These are phyloP conservation scores for Hippoglossus stenolepis DNA, from an alignment of 2,113 vertebrate species.

Conservation along the genomic window DNA sequence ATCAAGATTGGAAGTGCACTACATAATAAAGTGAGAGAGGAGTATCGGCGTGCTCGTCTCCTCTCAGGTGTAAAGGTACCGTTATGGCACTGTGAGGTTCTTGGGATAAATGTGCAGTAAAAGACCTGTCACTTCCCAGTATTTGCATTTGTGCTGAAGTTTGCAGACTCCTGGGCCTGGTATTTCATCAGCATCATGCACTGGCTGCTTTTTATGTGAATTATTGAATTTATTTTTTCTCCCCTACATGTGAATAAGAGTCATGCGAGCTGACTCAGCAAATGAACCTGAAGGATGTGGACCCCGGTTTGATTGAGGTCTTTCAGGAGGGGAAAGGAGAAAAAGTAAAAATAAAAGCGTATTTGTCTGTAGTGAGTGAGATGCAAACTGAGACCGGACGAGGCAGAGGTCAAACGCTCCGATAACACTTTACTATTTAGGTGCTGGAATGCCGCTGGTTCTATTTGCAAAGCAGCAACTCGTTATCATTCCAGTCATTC, in stretches of 20 bases:
- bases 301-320: slow-evolving; percentile 42
- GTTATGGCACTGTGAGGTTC: background rate
- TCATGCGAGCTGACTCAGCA: slow-evolving; percentile 52
- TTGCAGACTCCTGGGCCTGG: slow-evolving; percentile 47
- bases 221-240: slow-evolving; percentile 45
- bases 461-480: slow-evolving; percentile 42
- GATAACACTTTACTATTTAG: slow-evolving; percentile 42
- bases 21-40: background rate
- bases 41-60: slow-evolving; percentile 4
- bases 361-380: background rate
- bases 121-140: slow-evolving; percentile 36
- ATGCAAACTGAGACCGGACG: slow-evolving; percentile 5
- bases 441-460: slow-evolving; percentile 24
- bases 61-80: slow-evolving; percentile 7
- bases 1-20: slow-evolving; percentile 2
- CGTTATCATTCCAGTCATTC: slow-evolving; percentile 47
- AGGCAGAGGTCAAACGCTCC: slow-evolving; percentile 43
- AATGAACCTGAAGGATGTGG: slow-evolving; percentile 18
- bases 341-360: background rate
- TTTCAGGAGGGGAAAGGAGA: background rate
- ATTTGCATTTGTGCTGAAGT: slow-evolving; percentile 44
- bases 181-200: slow-evolving; percentile 63
- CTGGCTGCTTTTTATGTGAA: slow-evolving; percentile 58
- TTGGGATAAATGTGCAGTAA: slow-evolving; percentile 45
- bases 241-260: slow-evolving; percentile 27